Evolutionary conservation across 2,888 invertebrate genomes (phyloP).

Genomic region (Gastracanthus pulcherrimus): DNA sequence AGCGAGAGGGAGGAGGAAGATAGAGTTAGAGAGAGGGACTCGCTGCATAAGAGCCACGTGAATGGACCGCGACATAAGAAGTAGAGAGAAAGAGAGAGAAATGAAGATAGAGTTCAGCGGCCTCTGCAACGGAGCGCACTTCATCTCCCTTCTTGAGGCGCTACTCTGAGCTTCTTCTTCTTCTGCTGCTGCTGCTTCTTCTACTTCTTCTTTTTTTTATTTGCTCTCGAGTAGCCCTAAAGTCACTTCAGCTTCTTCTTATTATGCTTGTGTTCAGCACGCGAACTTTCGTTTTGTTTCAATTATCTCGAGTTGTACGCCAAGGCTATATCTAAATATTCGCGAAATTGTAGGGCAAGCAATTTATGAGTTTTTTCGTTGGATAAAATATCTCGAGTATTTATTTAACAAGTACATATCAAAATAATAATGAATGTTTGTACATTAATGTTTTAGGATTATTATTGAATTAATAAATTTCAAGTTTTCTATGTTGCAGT

Average conservation of each 20-base stretch:
- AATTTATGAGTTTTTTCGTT: too few species aligned
- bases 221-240: constrained; percentile 32
- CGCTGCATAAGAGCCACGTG: background rate
- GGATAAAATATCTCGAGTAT: too few species aligned
- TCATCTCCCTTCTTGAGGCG: constrained; percentile 38
- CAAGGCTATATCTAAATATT: too few species aligned
- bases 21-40: background rate
- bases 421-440: too few species aligned
- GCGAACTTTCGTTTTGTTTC: constrained; percentile 18
- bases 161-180: constrained; percentile 33
- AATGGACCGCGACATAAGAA: background rate
- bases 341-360: too few species aligned
- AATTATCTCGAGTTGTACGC: constrained; percentile 1
- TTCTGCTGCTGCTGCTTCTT: constrained; percentile 38
- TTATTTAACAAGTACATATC: too few species aligned
- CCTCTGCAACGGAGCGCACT: constrained; percentile 40
- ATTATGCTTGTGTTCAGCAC: background rate
- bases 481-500: too few species aligned
- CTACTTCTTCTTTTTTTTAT: constrained; percentile 30
- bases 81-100: background rate
- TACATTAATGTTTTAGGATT: too few species aligned
- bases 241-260: constrained; percentile 43
- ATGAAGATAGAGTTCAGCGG: constrained; percentile 40
- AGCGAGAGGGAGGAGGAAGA: constrained; percentile 3
- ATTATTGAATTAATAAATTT: too few species aligned